Evolutionary conservation across 2,888 invertebrate genomes (phyloP).

Genomic region (Polietes domitor): DNA sequence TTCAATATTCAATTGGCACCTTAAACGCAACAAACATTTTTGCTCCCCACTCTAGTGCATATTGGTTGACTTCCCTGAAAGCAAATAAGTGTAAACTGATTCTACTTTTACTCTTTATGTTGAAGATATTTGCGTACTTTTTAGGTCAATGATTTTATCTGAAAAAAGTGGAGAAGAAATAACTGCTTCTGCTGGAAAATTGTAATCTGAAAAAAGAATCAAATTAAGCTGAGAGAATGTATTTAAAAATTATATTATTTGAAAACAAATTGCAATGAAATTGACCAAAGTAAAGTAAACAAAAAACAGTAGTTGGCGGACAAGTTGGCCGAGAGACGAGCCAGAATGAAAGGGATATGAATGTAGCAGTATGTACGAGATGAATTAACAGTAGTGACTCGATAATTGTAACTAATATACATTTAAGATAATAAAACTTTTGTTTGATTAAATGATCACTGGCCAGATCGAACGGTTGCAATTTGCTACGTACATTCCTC

Average conservation of each 20-base stretch:
- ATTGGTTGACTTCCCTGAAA: background rate
- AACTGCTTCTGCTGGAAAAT: background rate
- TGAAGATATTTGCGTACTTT: background rate
- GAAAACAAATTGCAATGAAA: slow-evolving; percentile 24
- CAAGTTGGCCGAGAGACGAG: background rate
- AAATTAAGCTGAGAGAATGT: slow-evolving; percentile 7
- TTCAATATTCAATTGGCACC: too few species aligned
- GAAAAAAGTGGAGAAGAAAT: background rate
- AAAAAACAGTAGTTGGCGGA: background rate
- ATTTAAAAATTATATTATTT: slow-evolving; percentile 29
- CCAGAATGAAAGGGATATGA: background rate
- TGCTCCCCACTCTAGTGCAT: too few species aligned
- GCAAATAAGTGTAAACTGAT: background rate
- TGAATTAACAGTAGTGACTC: too few species aligned
- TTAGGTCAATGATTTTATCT: slow-evolving; percentile 37
- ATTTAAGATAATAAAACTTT: too few species aligned
- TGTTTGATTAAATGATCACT: too few species aligned
- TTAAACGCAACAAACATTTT: too few species aligned
- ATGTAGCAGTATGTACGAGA: too few species aligned
- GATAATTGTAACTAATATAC: too few species aligned
- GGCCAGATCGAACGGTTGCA: too few species aligned
- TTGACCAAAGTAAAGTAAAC: slow-evolving; percentile 1
- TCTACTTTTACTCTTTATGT: too few species aligned
- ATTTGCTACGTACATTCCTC: too few species aligned
- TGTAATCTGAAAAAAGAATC: background rate